Percentiles rank a stretch among this genome's conserved stretches.
Evolutionary conservation across 2,797 vertebrate genomes (phyloP).

Genomic region (Myiotriccus ornatus): DNA sequence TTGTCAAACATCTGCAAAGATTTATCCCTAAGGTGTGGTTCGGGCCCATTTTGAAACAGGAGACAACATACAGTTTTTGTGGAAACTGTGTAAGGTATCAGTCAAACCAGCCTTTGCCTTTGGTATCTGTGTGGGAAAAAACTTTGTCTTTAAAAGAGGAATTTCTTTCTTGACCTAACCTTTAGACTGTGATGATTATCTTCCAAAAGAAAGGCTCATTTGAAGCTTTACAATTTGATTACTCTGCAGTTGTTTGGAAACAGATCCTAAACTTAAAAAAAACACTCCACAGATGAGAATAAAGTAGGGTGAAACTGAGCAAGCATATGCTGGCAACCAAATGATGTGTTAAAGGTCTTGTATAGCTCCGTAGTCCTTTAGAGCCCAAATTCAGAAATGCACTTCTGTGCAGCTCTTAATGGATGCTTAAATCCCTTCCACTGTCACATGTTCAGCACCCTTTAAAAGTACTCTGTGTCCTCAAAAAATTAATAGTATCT

Average conservation of each 20-base stretch:
- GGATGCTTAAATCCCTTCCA: constrained; percentile 18
- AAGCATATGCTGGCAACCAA: not conserved
- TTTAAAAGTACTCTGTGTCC: not conserved
- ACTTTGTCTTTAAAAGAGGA: not conserved
- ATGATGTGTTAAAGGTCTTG: not conserved
- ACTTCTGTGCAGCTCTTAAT: constrained; percentile 5
- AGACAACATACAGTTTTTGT: not conserved
- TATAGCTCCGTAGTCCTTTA: not conserved
- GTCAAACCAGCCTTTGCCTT: not conserved
- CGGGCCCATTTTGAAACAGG: not conserved
- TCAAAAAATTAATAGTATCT: not conserved
- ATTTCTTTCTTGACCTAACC: not conserved
- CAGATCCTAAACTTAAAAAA: not conserved
- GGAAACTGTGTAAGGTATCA: not conserved
- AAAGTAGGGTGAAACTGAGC: not conserved
- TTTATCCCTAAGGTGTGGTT: not conserved
- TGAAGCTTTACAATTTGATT: not conserved
- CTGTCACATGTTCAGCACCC: constrained; percentile 6
- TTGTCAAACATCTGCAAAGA: not conserved
- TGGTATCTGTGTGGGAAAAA: not conserved
- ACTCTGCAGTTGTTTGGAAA: not conserved
- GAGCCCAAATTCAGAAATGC: not conserved
- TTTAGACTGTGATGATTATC: not conserved
- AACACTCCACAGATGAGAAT: not conserved
- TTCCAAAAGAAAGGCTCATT: not conserved